Conservation (phyloP, 2,888 invertebrate genomes). For the Dasypolia templi region DNA sequence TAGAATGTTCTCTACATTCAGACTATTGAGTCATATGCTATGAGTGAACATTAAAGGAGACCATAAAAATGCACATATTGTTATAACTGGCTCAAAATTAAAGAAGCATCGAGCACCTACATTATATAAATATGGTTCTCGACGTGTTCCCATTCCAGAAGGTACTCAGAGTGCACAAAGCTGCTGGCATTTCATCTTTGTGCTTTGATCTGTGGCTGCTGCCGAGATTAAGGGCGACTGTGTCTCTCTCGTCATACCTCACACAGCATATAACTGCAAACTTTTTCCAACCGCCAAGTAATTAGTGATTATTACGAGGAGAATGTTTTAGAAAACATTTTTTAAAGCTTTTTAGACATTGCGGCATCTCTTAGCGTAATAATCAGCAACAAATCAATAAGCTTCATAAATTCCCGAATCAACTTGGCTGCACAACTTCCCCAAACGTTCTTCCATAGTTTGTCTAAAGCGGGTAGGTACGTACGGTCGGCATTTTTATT, state of each 20-base stretch:
- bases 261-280: constrained; percentile 21
- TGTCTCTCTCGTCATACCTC: constrained; percentile 44
- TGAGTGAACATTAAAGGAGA: constrained; percentile 7
- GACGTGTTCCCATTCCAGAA: constrained; percentile 62
- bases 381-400: constrained; percentile 48
- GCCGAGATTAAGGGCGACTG: constrained; percentile 65
- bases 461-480: constrained; percentile 36
- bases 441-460: constrained; percentile 58
- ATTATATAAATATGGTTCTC: constrained; percentile 49
- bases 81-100: constrained; percentile 29
- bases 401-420: constrained; percentile 54
- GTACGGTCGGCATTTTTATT: constrained; percentile 61
- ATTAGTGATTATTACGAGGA: constrained; percentile 24
- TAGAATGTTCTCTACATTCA: background rate
- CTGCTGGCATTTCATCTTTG: constrained; percentile 67
- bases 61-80: constrained; percentile 42
- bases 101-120: constrained; percentile 43
- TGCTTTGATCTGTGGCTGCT: constrained; percentile 67
- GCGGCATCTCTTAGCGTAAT: constrained; percentile 36
- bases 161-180: constrained; percentile 60
- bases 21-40: background rate
- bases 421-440: constrained; percentile 44
- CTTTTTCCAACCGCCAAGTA: constrained; percentile 20
- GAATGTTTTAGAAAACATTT: constrained; percentile 12
- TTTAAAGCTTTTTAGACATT: constrained; percentile 28